phyloP scores from a whole-genome alignment of 2,113 vertebrate species.

The Scatophagus argus region DNA sequence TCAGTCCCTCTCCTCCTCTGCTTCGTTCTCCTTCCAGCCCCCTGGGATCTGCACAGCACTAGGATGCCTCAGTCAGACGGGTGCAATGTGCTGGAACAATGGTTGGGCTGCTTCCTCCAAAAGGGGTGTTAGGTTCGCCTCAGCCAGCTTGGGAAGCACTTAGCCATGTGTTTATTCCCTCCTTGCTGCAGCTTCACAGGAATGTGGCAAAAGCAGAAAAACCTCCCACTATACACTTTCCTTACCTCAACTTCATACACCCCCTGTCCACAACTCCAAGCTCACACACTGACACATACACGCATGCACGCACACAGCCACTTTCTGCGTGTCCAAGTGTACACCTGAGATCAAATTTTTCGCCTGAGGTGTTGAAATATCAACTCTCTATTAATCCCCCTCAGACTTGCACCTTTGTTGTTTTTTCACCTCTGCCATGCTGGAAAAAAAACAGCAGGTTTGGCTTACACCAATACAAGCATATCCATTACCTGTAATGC shows the following conservation, averaged over 20 bases:
- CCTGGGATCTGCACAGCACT: conserved; percentile 67
- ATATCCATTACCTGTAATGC: conserved; percentile 85
- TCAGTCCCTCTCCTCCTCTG: conserved; percentile 75
- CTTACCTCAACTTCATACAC: conserved; percentile 17
- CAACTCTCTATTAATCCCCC: conserved; percentile 75
- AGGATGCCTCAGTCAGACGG: conserved; percentile 79
- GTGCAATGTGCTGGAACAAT: conserved; percentile 84
- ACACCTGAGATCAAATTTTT: conserved; percentile 67
- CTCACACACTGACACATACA: conserved; percentile 18
- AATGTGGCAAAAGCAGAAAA: conserved; percentile 64
- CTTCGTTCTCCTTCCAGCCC: conserved; percentile 66
- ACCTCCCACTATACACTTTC: conserved; percentile 31
- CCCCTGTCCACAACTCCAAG: conserved; percentile 10
- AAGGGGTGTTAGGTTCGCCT: conserved; percentile 76
- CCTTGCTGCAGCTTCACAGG: conserved; percentile 55
- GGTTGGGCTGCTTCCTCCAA: conserved; percentile 70
- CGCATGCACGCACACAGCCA: conserved; percentile 26
- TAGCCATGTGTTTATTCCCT: conserved; percentile 67
- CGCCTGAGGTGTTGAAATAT: conserved; percentile 73
- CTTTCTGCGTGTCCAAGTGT: conserved; percentile 52
- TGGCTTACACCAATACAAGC: conserved; percentile 79
- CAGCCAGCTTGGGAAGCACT: conserved; percentile 74
- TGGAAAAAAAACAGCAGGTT: conserved; percentile 77
- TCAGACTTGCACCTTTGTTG: conserved; percentile 76
- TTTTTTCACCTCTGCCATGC: conserved; percentile 71